Percentiles rank a stretch among this genome's conserved stretches.
phyloP scores from a whole-genome alignment of 2,797 vertebrate species.

The Eurystomus glaucurus region DNA sequence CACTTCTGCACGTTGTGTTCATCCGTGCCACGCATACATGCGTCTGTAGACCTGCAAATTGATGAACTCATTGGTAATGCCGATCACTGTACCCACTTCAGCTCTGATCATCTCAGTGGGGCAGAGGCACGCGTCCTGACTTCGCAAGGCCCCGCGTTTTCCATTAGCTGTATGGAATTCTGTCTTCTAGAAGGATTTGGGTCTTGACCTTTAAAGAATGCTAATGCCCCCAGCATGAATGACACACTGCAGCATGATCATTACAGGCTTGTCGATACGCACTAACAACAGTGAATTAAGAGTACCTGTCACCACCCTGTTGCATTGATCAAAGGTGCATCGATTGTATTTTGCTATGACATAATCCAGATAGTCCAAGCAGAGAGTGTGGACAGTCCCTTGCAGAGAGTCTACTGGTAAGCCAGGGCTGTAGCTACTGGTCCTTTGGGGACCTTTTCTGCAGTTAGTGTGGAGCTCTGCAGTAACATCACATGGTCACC shows the following conservation, averaged over 20 bases:
- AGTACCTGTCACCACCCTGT: constrained; percentile 87
- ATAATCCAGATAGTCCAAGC: constrained; percentile 74
- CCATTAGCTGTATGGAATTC: constrained; percentile 49
- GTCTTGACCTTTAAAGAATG: constrained; percentile 92
- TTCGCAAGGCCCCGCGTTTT: neutral
- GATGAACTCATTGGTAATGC: neutral
- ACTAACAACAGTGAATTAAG: constrained; percentile 87
- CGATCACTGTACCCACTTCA: neutral
- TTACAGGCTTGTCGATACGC: constrained; percentile 90
- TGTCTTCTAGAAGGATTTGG: constrained; percentile 49
- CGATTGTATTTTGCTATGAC: constrained; percentile 82
- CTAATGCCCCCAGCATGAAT: constrained; percentile 85
- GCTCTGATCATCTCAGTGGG: neutral
- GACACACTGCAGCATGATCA: constrained; percentile 84
- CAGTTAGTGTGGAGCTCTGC: neutral
- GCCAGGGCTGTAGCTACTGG: neutral
- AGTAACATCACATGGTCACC: neutral
- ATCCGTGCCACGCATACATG: rapidly evolving
- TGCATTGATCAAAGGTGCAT: constrained; percentile 88
- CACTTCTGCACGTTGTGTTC: neutral
- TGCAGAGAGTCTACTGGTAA: neutral
- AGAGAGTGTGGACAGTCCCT: neutral
- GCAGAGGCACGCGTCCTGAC: neutral
- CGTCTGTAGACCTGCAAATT: neutral
- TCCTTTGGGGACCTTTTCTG: neutral